A percentile compares a stretch with the other conserved stretches of the same genome.
Conservation (phyloP, 92 coral and sea anemone species). For the Epizoanthus rinbou region DNA sequence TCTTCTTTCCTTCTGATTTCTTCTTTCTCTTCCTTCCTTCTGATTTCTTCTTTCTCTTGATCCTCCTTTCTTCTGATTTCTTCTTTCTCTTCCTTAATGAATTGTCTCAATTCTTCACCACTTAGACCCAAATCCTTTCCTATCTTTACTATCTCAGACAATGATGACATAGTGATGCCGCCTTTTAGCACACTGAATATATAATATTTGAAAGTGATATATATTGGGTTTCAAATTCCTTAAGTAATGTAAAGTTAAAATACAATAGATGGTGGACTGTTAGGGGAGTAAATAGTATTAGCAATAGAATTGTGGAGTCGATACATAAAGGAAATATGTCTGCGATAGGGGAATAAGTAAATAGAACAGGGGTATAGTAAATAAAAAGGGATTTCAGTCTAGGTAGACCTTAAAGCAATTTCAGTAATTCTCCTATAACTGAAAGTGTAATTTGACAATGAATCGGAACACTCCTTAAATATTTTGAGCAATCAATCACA, state of each 20-base stretch:
- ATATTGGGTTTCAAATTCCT: constrained; percentile 16
- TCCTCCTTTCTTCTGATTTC: constrained; percentile 17
- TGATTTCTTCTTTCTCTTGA: too few relatives aligned
- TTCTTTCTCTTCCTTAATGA: constrained; percentile 14
- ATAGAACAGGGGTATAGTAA: constrained; percentile 16
- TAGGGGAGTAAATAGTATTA: constrained; percentile 16
- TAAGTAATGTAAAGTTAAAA: constrained; percentile 14
- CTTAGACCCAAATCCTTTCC: constrained; percentile 18
- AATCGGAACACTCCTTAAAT: constrained; percentile 17
- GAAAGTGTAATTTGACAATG: constrained; percentile 16
- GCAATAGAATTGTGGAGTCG: constrained; percentile 18
- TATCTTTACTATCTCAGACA: constrained; percentile 16
- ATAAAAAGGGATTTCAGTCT: constrained; percentile 16
- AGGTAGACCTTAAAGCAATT: constrained; percentile 14
- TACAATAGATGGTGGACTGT: constrained; percentile 13
- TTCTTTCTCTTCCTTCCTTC: too few relatives aligned
- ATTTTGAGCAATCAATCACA: constrained; percentile 16
- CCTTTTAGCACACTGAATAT: constrained; percentile 17
- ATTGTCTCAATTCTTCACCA: constrained; percentile 14
- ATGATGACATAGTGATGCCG: constrained; percentile 18
- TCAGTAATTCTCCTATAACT: constrained; percentile 16
- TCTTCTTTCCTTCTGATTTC: too few relatives aligned
- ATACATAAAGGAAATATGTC: constrained; percentile 15
- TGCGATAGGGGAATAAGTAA: constrained; percentile 17
- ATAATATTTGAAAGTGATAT: constrained; percentile 11